Evolutionary conservation across 92 coral and sea anemone genomes (phyloP).

Genomic region (Epizoanthus scotinus): DNA sequence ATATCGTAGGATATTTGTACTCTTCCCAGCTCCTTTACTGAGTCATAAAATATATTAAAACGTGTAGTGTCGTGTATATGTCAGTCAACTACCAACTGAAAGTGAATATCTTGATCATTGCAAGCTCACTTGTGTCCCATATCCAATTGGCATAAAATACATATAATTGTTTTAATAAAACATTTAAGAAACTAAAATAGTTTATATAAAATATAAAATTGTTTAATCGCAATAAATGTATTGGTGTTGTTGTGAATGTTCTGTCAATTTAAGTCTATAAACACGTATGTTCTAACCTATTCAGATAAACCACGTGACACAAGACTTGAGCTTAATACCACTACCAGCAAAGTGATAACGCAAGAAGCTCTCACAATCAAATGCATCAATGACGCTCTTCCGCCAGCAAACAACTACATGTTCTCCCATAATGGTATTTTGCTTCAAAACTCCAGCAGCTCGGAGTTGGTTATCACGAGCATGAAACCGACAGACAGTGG

Average conservation of each 20-base stretch:
- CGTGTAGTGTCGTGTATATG: no score
- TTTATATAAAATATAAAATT: no score
- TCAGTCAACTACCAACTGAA: no score
- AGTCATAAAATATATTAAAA: no score
- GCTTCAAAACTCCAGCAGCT: conserved; percentile 26
- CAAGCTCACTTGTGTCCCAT: no score
- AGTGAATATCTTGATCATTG: no score
- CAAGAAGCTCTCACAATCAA: not conserved
- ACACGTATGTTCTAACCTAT: not conserved
- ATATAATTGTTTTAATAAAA: no score
- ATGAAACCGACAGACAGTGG: not conserved
- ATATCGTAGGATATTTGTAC: no score
- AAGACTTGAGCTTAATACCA: not conserved
- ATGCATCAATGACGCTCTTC: conserved; percentile 22
- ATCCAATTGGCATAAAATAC: no score
- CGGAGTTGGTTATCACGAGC: not conserved
- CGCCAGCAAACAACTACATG: conserved; percentile 2
- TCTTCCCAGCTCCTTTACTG: no score
- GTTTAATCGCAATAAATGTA: no score
- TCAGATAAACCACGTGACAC: conserved; percentile 41
- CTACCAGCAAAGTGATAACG: conserved; percentile 3
- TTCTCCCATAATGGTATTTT: not conserved
- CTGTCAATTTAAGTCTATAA: not conserved
- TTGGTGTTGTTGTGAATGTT: not conserved
- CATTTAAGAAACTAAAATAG: no score